Conservation (phyloP, 1,140 invertebrate species). For the Drosophila sechellia region DNA sequence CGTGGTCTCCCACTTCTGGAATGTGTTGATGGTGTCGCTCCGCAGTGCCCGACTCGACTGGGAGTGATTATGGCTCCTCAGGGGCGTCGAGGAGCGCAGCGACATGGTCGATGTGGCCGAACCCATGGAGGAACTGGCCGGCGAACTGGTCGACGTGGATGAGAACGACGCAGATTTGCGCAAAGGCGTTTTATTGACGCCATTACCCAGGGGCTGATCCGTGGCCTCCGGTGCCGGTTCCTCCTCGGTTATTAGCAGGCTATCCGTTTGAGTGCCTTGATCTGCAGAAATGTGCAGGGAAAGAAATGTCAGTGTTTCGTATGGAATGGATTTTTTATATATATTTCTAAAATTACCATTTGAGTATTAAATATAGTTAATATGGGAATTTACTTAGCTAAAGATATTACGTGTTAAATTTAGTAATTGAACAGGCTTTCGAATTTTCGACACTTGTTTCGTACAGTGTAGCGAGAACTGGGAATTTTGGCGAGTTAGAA, state of each 20-base stretch:
- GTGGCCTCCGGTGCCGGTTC: slow-evolving; percentile 14
- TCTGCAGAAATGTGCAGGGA: slow-evolving; percentile 36
- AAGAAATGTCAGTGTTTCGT: slow-evolving; percentile 1
- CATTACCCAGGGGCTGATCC: slow-evolving; percentile 28
- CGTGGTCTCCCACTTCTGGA: slow-evolving; percentile 83
- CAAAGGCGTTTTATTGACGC: slow-evolving; percentile 55
- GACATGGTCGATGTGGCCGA: slow-evolving; percentile 79
- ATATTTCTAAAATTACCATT: neutral
- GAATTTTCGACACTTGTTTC: neutral
- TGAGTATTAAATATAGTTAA: too few species aligned
- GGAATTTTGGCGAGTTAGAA: slow-evolving; percentile 26
- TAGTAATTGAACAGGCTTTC: too few species aligned
- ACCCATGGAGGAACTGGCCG: slow-evolving; percentile 66
- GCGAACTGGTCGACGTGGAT: slow-evolving; percentile 63
- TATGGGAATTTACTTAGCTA: too few species aligned
- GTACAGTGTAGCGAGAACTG: neutral
- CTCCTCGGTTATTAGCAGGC: slow-evolving; percentile 74
- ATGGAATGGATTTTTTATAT: too few species aligned
- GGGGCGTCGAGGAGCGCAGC: slow-evolving; percentile 67
- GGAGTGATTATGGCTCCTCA: slow-evolving; percentile 20
- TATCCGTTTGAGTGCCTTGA: slow-evolving; percentile 79
- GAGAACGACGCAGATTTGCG: slow-evolving; percentile 79
- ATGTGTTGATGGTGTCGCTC: slow-evolving; percentile 78
- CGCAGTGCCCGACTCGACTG: slow-evolving; percentile 56
- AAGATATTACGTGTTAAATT: too few species aligned